phyloP scores from a whole-genome alignment of 2,797 vertebrate species.

The Selene dorsalis region DNA sequence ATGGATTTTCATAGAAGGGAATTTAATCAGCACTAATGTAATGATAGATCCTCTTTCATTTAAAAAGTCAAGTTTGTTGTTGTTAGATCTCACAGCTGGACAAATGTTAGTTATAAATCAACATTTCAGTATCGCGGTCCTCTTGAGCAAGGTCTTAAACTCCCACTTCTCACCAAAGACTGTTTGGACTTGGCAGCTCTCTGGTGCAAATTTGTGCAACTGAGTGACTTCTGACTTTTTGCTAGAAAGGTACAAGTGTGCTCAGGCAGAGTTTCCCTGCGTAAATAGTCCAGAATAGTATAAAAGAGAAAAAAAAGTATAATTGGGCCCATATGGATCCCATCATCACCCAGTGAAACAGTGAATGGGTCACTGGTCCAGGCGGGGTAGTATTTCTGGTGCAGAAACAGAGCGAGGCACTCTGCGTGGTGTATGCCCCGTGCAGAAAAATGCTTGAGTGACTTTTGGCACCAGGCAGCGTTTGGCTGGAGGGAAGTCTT shows the following conservation, averaged over 20 bases:
- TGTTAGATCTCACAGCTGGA: not conserved
- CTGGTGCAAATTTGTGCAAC: constrained; percentile 29
- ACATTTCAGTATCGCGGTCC: not conserved
- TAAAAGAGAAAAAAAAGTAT: constrained; percentile 26
- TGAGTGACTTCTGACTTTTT: constrained; percentile 32
- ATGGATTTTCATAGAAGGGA: not conserved
- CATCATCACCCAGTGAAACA: constrained; percentile 64
- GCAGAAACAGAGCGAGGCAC: constrained; percentile 35
- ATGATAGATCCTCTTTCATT: not conserved
- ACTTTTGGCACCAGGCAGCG: constrained; percentile 65
- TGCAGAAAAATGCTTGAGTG: constrained; percentile 66
- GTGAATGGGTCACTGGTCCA: constrained; percentile 63
- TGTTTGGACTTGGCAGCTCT: constrained; percentile 31
- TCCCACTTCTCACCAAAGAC: not conserved
- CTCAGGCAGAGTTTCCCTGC: constrained; percentile 30
- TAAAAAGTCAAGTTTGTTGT: not conserved
- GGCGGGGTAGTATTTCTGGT: constrained; percentile 54
- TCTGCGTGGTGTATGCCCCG: constrained; percentile 42
- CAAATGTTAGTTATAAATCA: not conserved
- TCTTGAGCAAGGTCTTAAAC: constrained; percentile 36
- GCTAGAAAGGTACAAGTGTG: constrained; percentile 30
- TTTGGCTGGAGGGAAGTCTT: constrained; percentile 62
- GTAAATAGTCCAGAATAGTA: constrained; percentile 33
- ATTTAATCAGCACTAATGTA: not conserved
- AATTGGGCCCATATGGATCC: constrained; percentile 67